Evolutionary conservation across 2,113 vertebrate genomes (phyloP).

Genomic region (Maccullochella peelii): DNA sequence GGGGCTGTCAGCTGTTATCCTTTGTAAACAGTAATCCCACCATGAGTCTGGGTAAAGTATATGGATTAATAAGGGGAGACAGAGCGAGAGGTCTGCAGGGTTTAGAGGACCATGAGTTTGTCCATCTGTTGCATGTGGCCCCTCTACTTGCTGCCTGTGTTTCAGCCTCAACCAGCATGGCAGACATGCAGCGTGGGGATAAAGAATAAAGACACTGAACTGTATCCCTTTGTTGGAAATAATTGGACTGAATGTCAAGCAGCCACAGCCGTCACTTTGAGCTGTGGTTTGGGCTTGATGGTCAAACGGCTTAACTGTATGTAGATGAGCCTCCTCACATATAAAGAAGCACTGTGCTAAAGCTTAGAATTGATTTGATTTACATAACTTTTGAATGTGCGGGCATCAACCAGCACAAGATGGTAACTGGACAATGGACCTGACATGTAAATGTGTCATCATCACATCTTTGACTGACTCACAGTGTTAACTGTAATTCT

Average conservation of each 20-base stretch:
- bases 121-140: conserved; percentile 72
- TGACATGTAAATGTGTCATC: conserved; percentile 41
- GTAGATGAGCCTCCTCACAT: conserved; percentile 33
- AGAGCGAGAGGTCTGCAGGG: conserved; percentile 45
- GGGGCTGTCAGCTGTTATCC: conserved; percentile 29
- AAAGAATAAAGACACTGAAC: conserved; percentile 48
- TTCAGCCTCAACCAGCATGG: conserved; percentile 29
- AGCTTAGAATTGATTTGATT: conserved; percentile 48
- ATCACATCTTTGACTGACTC: conserved; percentile 39
- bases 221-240: conserved; percentile 57
- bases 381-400: conserved; percentile 57
- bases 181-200: conserved; percentile 47
- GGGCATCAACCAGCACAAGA: conserved; percentile 47
- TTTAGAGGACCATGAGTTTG: conserved; percentile 55
- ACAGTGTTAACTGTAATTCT: conserved; percentile 11
- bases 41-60: conserved; percentile 52
- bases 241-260: conserved; percentile 48
- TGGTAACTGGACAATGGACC: conserved; percentile 25
- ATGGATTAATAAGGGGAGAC: conserved; percentile 66
- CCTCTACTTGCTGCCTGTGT: conserved; percentile 42
- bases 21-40: conserved; percentile 51
- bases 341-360: conserved; percentile 32
- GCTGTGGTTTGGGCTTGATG: conserved; percentile 41
- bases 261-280: conserved; percentile 30
- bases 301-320: conserved; percentile 57